Evolutionary conservation across 2,888 invertebrate species (phyloP), one percentile per base, ranked within the genome.

Genomic region (Acronicta psi): DNA sequence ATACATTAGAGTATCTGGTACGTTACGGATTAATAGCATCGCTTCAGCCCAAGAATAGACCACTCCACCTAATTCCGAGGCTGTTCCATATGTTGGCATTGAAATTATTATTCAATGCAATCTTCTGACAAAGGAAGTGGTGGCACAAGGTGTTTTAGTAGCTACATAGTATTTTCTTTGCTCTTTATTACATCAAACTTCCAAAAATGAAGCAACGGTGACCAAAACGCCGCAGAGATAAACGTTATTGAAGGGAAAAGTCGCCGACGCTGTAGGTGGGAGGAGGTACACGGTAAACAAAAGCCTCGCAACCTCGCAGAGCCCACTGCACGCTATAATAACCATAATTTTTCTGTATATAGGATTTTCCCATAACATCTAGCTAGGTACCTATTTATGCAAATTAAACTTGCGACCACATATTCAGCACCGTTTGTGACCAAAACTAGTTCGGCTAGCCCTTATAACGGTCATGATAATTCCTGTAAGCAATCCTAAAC

Each of bases 251-350:
- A 60, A 62, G 55, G 45, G 41, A 37, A 45, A 53, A 41, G 47
- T 23, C 23, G 37, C 23, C 43, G 34, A 10, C 34, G 10, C 25
- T 17, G 9, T 43, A 55, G 45, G 34, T 38, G 44, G 17, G 42
- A 53, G 34, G 38, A 49, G 58, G 37, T 20, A 45, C 25, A 25
- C 45, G 57, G 56, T 65, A 61, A 63, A 74, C 70, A 74, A 77
- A 59, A 59, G 60, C 45, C n/a, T 17, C 42, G 50, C 38, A 54
- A 49, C 20, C 5, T n/a, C n/a, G n/a, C n/a, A n/a, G n/a, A 23
- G 17, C 41, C 23, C 60, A 44, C 49, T 59, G 58, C 57, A 44
- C 18, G 44, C 7, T 53, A 36, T 10, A 37, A 56, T 76, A 38
- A 53, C 77, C 65, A 65, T 7, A 17, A n/a, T n/a, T 17, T 1